These are phyloP conservation scores for Solenodon paradoxus DNA, from an alignment of 2,113 vertebrate species.

Conservation along the genomic window DNA sequence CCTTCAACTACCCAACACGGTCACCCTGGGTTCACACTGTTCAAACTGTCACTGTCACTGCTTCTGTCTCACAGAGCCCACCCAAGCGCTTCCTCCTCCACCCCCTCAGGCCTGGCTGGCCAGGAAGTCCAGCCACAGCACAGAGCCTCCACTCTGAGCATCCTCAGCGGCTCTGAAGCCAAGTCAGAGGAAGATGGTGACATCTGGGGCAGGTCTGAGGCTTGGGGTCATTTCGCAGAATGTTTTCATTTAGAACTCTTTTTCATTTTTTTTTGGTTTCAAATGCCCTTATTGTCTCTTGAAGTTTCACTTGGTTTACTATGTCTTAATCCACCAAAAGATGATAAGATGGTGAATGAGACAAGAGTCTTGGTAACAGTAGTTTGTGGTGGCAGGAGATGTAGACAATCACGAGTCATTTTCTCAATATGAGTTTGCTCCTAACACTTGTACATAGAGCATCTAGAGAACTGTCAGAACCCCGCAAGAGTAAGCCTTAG, in stretches of 20 bases:
- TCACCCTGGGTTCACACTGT: rapidly evolving
- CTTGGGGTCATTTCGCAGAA: background rate
- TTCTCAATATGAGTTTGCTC: background rate
- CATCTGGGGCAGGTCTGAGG: background rate
- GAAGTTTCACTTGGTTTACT: background rate
- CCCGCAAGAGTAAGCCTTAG: too few species aligned
- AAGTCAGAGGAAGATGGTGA: background rate
- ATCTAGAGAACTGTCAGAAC: background rate
- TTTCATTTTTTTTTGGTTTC: background rate
- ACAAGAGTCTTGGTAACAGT: background rate
- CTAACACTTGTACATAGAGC: background rate
- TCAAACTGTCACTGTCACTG: rapidly evolving
- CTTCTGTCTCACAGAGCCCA: background rate
- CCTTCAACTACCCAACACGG: background rate
- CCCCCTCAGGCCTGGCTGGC: rapidly evolving
- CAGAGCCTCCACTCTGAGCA: background rate
- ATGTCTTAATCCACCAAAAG: background rate
- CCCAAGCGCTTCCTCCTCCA: background rate
- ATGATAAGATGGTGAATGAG: background rate
- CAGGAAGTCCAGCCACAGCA: background rate
- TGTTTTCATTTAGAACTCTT: background rate
- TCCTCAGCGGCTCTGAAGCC: background rate
- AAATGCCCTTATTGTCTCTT: background rate
- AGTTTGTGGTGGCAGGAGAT: background rate
- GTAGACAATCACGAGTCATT: background rate